Conservation (phyloP, 92 coral and sea anemone genomes). For the Zoanthus solanderi region DNA sequence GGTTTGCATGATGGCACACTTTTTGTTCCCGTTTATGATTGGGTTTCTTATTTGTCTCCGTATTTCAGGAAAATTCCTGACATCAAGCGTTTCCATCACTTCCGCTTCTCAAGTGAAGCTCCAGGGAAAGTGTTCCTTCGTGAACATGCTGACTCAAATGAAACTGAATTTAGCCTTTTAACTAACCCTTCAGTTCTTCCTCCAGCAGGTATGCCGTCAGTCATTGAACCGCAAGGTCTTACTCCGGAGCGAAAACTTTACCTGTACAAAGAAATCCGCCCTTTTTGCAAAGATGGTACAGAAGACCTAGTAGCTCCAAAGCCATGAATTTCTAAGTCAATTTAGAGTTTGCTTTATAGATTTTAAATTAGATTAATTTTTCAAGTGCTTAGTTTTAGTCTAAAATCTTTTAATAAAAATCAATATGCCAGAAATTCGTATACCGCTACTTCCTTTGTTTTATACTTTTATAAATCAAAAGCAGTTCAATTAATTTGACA, state of each 20-base stretch:
- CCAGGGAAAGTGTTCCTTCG: slow-evolving; percentile 71
- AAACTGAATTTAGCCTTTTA: neutral
- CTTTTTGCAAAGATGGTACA: neutral
- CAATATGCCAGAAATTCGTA: no score
- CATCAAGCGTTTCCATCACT: slow-evolving; percentile 59
- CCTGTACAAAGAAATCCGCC: neutral
- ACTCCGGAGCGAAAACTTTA: neutral
- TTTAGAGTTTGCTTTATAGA: no score
- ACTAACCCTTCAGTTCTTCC: neutral
- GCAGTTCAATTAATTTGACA: no score
- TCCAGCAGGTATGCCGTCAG: neutral
- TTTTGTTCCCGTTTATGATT: slow-evolving; percentile 69
- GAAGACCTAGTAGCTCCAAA: slow-evolving; percentile 16
- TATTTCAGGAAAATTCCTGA: slow-evolving; percentile 59
- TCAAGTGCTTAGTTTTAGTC: no score
- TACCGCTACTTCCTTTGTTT: no score
- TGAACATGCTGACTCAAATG: slow-evolving; percentile 7
- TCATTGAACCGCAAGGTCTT: neutral
- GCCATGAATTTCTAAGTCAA: no score
- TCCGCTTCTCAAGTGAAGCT: slow-evolving; percentile 45
- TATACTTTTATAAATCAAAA: no score
- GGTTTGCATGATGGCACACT: slow-evolving; percentile 72
- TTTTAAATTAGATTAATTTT: no score
- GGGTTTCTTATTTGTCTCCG: slow-evolving; percentile 49
- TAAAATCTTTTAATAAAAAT: no score